Conservation (phyloP, 2,113 vertebrate species). For the Alectura lathami region DNA sequence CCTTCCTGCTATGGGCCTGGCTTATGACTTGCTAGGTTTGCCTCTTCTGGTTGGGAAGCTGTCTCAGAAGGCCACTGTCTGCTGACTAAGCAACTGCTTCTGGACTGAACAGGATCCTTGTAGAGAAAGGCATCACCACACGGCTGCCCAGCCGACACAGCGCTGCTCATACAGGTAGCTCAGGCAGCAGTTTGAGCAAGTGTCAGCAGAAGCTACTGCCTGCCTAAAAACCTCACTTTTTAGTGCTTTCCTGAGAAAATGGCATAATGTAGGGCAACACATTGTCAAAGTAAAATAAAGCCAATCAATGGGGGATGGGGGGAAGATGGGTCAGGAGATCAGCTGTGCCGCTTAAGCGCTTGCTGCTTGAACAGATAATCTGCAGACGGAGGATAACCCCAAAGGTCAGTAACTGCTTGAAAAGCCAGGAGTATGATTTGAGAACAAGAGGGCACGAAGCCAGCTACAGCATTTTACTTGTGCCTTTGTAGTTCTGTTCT, state of each 20-base stretch:
- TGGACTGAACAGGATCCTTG: background rate
- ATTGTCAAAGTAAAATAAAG: background rate
- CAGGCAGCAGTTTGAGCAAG: background rate
- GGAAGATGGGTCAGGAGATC: background rate
- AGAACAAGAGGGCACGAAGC: background rate
- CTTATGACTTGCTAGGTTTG: background rate
- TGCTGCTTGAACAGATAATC: background rate
- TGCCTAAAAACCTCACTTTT: background rate
- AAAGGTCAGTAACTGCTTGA: background rate
- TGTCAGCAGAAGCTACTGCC: background rate
- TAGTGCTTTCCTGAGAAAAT: background rate
- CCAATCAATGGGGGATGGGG: background rate
- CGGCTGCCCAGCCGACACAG: background rate
- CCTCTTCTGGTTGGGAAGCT: background rate
- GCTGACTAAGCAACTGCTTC: background rate
- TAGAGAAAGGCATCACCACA: background rate
- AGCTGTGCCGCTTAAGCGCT: background rate
- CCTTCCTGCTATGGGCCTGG: background rate
- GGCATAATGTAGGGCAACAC: background rate
- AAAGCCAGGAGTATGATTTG: background rate
- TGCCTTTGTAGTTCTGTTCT: background rate
- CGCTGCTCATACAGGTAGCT: background rate
- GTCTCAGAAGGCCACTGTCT: background rate
- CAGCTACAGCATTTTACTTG: background rate
- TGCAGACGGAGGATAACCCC: background rate